Percentiles rank a stretch among this genome's conserved stretches.
These are phyloP conservation scores for Chymomyza costata DNA, from an alignment of 1,140 invertebrate genomes.

Conservation along the genomic window DNA sequence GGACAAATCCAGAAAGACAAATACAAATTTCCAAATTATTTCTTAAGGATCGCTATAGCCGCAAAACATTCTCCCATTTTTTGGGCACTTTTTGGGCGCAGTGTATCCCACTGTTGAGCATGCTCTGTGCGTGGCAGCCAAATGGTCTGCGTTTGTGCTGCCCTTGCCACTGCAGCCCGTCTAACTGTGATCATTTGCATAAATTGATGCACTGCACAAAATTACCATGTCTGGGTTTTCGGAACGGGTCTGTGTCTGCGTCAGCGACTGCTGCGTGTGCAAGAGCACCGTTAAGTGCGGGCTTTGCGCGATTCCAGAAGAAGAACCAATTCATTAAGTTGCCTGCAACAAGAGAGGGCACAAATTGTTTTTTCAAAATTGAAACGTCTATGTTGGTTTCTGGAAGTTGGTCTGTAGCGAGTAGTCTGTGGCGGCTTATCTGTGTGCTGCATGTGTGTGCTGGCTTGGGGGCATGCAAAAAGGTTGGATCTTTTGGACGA, in stretches of 20 bases:
- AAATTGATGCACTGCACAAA: neutral
- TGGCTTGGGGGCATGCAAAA: slow-evolving; percentile 15
- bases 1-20: too few species aligned
- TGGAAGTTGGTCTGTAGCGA: slow-evolving; percentile 45
- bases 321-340: neutral
- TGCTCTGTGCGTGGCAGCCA: slow-evolving; percentile 3
- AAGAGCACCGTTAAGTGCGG: too few species aligned
- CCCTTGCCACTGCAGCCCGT: too few species aligned
- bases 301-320: neutral
- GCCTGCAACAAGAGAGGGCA: neutral
- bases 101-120: too few species aligned
- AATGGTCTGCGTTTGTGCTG: too few species aligned
- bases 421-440: slow-evolving; percentile 16
- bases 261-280: too few species aligned
- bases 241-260: too few species aligned
- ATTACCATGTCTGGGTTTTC: neutral
- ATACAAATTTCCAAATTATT: too few species aligned
- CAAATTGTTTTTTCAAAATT: slow-evolving; percentile 65
- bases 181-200: too few species aligned
- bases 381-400: slow-evolving; percentile 59
- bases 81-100: too few species aligned
- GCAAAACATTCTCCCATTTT: too few species aligned
- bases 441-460: slow-evolving; percentile 7
- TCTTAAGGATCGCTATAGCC: too few species aligned
- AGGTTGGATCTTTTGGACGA: slow-evolving; percentile 4